Evolutionary conservation across 2,797 vertebrate genomes (phyloP).

Genomic region (Gobio occitaniae): DNA sequence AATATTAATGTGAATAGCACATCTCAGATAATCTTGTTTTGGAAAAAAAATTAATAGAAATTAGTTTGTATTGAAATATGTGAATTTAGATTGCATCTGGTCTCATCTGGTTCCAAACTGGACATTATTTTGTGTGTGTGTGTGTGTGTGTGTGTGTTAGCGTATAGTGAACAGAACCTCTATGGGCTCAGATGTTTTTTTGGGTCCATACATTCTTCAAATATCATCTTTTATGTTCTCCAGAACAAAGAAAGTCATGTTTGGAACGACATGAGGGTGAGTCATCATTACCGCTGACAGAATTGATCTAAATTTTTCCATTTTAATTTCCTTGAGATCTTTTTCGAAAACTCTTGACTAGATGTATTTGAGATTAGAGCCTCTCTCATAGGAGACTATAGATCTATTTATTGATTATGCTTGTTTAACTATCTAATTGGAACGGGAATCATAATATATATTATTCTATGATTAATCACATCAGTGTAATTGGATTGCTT

Average conservation of each 20-base stretch:
- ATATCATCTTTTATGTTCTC: not conserved
- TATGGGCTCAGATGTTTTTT: not conserved
- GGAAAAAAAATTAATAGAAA: not conserved
- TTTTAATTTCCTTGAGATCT: not conserved
- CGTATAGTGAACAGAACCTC: not conserved
- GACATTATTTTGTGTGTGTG: not conserved
- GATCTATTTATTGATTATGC: conserved; percentile 30
- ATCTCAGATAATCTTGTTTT: not conserved
- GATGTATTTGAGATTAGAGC: not conserved
- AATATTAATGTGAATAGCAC: not conserved
- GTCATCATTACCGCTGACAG: not conserved
- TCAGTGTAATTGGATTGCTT: conserved; percentile 64
- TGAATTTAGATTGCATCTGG: not conserved
- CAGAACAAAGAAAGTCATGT: not conserved
- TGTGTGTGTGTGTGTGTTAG: too few species aligned
- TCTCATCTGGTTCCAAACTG: not conserved
- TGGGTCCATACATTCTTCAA: not conserved
- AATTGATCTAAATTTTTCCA: not conserved
- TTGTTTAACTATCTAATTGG: conserved; percentile 71
- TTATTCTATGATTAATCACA: conserved; percentile 43
- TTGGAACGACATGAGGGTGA: not conserved
- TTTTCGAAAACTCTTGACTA: not conserved
- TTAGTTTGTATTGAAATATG: not conserved
- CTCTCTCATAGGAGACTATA: not conserved
- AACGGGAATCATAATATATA: conserved; percentile 14